These are phyloP conservation scores for Pseudomugil gertrudae DNA, from an alignment of 2,797 vertebrate species.

Conservation along the genomic window DNA sequence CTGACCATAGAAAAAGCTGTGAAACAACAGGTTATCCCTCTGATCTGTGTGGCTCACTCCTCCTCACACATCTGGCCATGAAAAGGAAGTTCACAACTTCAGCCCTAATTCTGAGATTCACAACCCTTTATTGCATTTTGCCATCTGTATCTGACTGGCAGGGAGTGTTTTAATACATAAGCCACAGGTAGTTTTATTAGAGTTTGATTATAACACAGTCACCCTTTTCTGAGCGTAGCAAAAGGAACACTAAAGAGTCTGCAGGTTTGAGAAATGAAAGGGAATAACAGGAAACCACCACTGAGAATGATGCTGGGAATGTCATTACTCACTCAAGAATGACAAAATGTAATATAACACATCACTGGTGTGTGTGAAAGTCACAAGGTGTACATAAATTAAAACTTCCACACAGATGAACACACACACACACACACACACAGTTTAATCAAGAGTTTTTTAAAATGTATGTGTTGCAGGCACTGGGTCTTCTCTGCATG, in stretches of 20 bases:
- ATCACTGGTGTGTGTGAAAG: conserved; percentile 25
- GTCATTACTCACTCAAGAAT: conserved; percentile 36
- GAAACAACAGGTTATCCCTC: conserved; percentile 25
- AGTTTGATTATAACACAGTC: conserved; percentile 48
- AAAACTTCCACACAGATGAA: conserved; percentile 43
- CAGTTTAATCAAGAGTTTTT: conserved; percentile 35
- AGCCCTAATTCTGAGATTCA: conserved; percentile 34
- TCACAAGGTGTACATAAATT: conserved; percentile 50
- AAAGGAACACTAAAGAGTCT: conserved; percentile 18
- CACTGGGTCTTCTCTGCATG: conserved; percentile 45
- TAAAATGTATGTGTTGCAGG: conserved; percentile 55
- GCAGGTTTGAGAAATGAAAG: conserved; percentile 44
- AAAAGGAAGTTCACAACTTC: conserved; percentile 28
- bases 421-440: conserved; percentile 29
- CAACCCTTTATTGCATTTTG: conserved; percentile 36
- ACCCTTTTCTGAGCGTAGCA: conserved; percentile 18
- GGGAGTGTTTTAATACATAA: conserved; percentile 26
- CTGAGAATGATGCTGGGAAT: conserved; percentile 34
- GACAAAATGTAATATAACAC: conserved; percentile 46
- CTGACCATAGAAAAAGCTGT: conserved; percentile 29
- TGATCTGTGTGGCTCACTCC: conserved; percentile 37
- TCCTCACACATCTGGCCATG: conserved; percentile 31
- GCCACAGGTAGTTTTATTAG: conserved; percentile 38
- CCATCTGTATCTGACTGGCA: conserved; percentile 28
- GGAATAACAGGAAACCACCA: conserved; percentile 31